These are phyloP conservation scores for Habrosyne pyritoides DNA, from an alignment of 2,888 invertebrate genomes.

Conservation along the genomic window DNA sequence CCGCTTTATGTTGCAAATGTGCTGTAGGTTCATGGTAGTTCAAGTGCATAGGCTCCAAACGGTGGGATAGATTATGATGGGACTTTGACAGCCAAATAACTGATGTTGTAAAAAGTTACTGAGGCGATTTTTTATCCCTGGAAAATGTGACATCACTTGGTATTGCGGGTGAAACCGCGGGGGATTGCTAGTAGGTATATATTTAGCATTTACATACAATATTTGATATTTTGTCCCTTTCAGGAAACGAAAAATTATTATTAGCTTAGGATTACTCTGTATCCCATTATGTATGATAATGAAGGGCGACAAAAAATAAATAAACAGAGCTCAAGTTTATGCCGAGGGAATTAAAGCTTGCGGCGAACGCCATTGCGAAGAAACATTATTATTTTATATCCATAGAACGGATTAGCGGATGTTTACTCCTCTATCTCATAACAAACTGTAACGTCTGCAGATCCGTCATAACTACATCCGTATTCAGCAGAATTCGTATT, in stretches of 20 bases:
- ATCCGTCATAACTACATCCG: too few species aligned
- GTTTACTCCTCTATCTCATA: background rate
- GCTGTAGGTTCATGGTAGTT: too few species aligned
- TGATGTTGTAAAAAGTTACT: too few species aligned
- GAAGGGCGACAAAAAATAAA: conserved; percentile 8
- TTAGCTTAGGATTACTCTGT: conserved; percentile 12
- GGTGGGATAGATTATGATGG: too few species aligned
- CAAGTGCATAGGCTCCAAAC: too few species aligned
- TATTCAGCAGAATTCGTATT: too few species aligned
- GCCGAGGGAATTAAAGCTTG: conserved; percentile 4
- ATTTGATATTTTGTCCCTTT: conserved; percentile 6
- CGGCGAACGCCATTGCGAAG: background rate
- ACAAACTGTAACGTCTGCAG: background rate
- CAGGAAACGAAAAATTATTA: conserved; percentile 15
- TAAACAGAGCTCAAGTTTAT: background rate
- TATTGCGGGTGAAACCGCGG: too few species aligned
- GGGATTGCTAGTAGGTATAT: too few species aligned
- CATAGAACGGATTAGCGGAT: background rate
- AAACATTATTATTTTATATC: background rate
- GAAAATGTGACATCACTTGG: too few species aligned
- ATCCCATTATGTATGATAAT: conserved; percentile 6
- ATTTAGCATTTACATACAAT: background rate
- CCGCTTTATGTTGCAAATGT: too few species aligned
- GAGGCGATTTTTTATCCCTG: too few species aligned
- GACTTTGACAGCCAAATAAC: too few species aligned